phyloP scores from a whole-genome alignment of 2,888 invertebrate genomes.

The Hirtodrosophila confusa region DNA sequence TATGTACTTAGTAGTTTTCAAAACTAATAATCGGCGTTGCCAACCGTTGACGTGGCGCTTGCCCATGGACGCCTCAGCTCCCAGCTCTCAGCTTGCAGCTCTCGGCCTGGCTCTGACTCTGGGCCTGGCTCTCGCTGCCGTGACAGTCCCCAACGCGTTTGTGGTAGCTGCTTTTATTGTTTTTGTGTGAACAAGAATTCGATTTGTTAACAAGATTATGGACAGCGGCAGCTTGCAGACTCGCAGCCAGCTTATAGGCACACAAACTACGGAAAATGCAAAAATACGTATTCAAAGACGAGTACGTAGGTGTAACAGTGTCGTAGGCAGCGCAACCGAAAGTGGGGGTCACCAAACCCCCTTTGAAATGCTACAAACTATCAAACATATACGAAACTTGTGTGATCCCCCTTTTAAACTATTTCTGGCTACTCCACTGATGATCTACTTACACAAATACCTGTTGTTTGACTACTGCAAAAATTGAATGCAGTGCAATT shows the following conservation, averaged over 20 bases:
- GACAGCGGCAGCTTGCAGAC: constrained; percentile 40
- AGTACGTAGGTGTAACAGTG: no score
- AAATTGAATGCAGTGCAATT: constrained; percentile 68
- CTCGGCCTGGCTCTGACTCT: no score
- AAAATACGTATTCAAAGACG: constrained; percentile 1
- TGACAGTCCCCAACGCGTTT: constrained; percentile 3
- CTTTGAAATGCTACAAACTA: no score
- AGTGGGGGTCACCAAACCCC: no score
- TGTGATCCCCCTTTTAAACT: no score
- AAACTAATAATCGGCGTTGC: constrained; percentile 46
- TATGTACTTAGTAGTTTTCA: constrained; percentile 7
- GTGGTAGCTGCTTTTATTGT: constrained; percentile 33
- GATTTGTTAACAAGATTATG: constrained; percentile 84
- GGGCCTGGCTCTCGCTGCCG: not conserved
- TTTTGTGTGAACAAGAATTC: constrained; percentile 84
- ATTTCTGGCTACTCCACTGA: no score
- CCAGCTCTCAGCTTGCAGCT: not conserved
- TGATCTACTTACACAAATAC: not conserved
- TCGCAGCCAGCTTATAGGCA: constrained; percentile 22
- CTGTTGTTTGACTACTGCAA: constrained; percentile 9
- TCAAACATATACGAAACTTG: no score
- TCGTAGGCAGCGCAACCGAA: no score
- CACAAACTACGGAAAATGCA: constrained; percentile 8
- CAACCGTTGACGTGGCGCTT: constrained; percentile 10
- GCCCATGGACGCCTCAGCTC: constrained; percentile 1